Evolutionary conservation across 2,797 vertebrate species (phyloP), one percentile per base, ranked within the genome.

Genomic region (Furcifer pardalis): DNA sequence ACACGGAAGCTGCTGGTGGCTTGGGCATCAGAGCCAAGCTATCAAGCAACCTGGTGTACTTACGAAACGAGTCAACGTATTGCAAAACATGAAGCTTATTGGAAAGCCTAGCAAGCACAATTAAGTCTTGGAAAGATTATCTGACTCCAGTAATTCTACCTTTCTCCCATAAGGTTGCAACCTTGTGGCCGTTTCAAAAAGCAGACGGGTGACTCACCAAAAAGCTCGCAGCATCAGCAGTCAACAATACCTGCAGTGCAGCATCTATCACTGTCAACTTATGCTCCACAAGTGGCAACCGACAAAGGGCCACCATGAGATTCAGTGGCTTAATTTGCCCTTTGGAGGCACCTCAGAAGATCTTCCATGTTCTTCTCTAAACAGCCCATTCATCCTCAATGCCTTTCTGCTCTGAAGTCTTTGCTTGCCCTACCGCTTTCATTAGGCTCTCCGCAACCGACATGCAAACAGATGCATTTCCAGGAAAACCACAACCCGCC

Each of bases 401-500:
- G 2, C 32, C 19, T 15, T 44, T 49, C 71, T 35, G 46, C 12
- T 25, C 40, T 25, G 40, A 40, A 40, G 27, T 82, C 81, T 84
- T 46, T n/a, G 78, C 46, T 63, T 63, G 63, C 60, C 27, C 72
- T n/a, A 13, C 62, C 21, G n/a, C 44, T 72, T 37, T 60, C 79
- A 76, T 49, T 46, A 44, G 76, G 10, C 73, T 77, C 49, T 42
- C 79, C 52, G 4, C 79, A 86, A 86, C 74, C 13, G 73, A 77
- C 56, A 77, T 71, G 79, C 79, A 82, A 86, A 49, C 84, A 71
- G 79, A 86, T 77, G 65, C 79, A 77, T 37, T 82, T 82, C 79
- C 84, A 82, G 84, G 79, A 86, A 84, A 81, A 77, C 73, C 86
- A 83, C 82, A 62, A 35, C 27, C 82, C 30, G 12, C n/a, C 73